Evolutionary conservation across 2,113 vertebrate species (phyloP).

Genomic region (Delphinapterus leucas): DNA sequence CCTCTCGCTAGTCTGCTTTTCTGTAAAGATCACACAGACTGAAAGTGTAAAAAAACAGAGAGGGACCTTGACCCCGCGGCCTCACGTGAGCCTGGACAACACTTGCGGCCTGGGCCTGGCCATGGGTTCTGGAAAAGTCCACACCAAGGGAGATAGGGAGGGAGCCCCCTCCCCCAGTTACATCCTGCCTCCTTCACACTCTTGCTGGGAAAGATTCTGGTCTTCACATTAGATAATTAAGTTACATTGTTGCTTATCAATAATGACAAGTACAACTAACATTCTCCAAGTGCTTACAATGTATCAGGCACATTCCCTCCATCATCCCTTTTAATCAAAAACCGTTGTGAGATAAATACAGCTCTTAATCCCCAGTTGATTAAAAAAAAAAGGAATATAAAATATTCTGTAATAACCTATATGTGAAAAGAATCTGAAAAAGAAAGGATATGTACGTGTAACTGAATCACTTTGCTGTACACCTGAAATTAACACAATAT

Average conservation of each 20-base stretch:
- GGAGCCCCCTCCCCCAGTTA: fast-evolving
- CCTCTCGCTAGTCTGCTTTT: background rate
- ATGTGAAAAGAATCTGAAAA: too few species aligned
- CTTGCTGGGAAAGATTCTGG: too few species aligned
- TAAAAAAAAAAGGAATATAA: background rate
- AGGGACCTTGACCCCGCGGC: background rate
- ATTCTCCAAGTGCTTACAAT: fast-evolving
- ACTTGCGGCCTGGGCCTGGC: fast-evolving
- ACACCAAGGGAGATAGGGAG: fast-evolving
- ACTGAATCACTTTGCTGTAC: too few species aligned
- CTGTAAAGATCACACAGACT: background rate
- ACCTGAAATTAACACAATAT: too few species aligned
- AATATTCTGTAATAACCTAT: too few species aligned
- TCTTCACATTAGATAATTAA: background rate
- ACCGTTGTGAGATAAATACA: background rate
- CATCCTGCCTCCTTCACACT: fast-evolving
- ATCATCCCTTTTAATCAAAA: background rate
- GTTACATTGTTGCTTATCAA: background rate
- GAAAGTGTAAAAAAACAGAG: background rate
- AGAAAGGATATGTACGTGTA: too few species aligned
- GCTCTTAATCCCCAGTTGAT: background rate
- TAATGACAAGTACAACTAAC: background rate
- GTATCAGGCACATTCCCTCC: fast-evolving
- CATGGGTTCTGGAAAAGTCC: background rate
- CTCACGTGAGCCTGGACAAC: background rate